Base-by-base conservation (phyloP, 2,888 invertebrate species). In the Mystacides longicornis region DNA sequence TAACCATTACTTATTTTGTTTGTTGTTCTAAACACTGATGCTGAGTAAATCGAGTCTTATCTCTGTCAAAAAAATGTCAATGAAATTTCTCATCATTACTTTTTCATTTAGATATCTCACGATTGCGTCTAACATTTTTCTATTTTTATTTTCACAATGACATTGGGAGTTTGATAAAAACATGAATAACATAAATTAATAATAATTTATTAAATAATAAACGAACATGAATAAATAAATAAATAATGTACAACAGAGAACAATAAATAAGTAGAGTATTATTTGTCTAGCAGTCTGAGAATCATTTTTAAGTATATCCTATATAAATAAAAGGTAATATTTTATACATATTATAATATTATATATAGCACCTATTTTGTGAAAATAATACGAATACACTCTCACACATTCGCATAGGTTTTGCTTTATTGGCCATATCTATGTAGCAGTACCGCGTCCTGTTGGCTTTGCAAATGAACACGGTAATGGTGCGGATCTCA, bases 191-290 rank as follows among this genome's bases (percentile, higher is more conserved):
- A 21, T 45, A 14, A 45, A 20, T 45, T 45, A 20, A 19, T 20
- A 19, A 21, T 45, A 20, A 45, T 45, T 19, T 19, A 19, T 45
- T 45, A 45, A 19, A 20, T n/a, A 20, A 45, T 45, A 20, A 20
- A 45, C 45, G 21, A 45, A 11, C 45, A 5, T 52, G 57, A 27
- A 54, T 56, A 60, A 61, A 57, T 57, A 59, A 27, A 54, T 56
- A 60, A 61, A 57, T 57, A 61, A 59, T 56, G 56, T 56, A 61
- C 60, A 59, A 61, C 55, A 60, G 56, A 57, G 55, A 60, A 58
- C 57, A 61, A 61, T 61, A 61, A 61, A 59, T 59, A 61, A 61
- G 55, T 60, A 56, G 58, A 37, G 47, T 42, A 43, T 56, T 48
- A 14, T 52, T 46, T 42, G 23, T 37, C 23, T 37, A 37, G 37